A percentile compares a stretch with the other conserved stretches of the same genome.
Conservation (phyloP, 2,888 invertebrate genomes). For the Drosophila flavopinicola region DNA sequence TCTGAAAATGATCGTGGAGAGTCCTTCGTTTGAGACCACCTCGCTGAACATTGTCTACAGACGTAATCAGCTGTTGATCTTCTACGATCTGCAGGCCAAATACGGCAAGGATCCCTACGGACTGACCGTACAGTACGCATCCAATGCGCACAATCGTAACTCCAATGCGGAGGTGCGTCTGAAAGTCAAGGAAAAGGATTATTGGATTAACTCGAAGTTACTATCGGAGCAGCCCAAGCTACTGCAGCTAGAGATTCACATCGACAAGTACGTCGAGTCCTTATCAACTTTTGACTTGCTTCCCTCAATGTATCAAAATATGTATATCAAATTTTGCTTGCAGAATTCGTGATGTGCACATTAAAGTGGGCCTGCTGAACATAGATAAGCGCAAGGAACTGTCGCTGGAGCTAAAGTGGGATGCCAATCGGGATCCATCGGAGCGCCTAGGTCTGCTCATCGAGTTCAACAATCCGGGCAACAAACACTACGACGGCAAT, state of each 20-base stretch:
- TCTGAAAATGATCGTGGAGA: constrained; percentile 89
- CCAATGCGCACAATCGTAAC: constrained; percentile 86
- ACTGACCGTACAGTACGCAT: constrained; percentile 87
- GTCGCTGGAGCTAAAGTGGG: constrained; percentile 92
- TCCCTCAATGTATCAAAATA: background rate
- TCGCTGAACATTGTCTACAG: constrained; percentile 88
- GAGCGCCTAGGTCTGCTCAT: constrained; percentile 86
- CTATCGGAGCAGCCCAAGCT: constrained; percentile 88
- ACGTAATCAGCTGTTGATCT: constrained; percentile 88
- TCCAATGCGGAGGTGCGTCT: constrained; percentile 87
- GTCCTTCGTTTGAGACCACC: constrained; percentile 90
- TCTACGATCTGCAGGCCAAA: constrained; percentile 88
- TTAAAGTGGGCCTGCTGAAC: constrained; percentile 88
- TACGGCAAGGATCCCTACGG: constrained; percentile 88
- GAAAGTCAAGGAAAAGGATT: constrained; percentile 88
- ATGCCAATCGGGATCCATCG: constrained; percentile 92
- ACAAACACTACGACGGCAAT: constrained; percentile 87
- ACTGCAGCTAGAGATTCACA: constrained; percentile 89
- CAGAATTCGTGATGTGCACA: constrained; percentile 90
- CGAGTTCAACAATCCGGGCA: constrained; percentile 87
- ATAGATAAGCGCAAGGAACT: constrained; percentile 87
- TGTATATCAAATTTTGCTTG: background rate
- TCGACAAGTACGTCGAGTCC: constrained; percentile 88
- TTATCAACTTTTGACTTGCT: no score
- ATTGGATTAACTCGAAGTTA: constrained; percentile 88